A percentile compares a stretch with the other conserved stretches of the same genome.
Conservation (phyloP, 1,140 invertebrate genomes). For the Hylaeus volcanicus region DNA sequence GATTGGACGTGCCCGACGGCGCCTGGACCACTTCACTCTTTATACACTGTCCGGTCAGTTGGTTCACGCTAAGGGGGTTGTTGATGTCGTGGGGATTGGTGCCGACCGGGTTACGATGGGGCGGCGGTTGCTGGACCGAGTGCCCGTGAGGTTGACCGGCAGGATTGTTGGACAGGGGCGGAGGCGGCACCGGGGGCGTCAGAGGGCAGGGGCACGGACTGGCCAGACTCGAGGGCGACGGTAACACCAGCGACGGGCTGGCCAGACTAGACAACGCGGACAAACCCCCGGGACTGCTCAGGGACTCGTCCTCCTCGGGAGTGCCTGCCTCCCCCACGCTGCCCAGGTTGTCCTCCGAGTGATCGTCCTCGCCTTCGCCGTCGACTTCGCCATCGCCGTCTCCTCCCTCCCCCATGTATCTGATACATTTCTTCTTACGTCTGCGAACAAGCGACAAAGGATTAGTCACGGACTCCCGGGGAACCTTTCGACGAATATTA, state of each 20-base stretch:
- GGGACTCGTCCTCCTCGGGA: conserved; percentile 86
- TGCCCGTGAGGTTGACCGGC: conserved; percentile 64
- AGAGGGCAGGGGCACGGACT: conserved; percentile 82
- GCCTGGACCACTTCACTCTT: conserved; percentile 79
- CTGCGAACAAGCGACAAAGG: conserved; percentile 81
- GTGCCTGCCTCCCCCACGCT: conserved; percentile 88
- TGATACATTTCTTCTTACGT: conserved; percentile 99
- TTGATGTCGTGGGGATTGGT: conserved; percentile 95
- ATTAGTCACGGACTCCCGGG: conserved; percentile 22
- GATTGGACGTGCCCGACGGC: conserved; percentile 80
- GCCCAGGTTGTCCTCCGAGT: conserved; percentile 89
- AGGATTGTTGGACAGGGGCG: conserved; percentile 71
- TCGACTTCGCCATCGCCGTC: conserved; percentile 85
- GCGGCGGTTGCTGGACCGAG: conserved; percentile 75
- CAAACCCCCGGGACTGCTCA: conserved; percentile 89
- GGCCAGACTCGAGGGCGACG: conserved; percentile 85
- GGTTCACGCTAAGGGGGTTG: conserved; percentile 94
- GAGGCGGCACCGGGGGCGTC: conserved; percentile 79
- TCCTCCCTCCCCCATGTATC: conserved; percentile 91
- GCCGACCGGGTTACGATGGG: conserved; percentile 89
- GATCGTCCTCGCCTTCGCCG: conserved; percentile 84
- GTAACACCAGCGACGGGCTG: conserved; percentile 86
- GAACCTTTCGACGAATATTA: neutral
- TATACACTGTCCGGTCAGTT: conserved; percentile 88
- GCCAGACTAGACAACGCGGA: conserved; percentile 89